A percentile compares a stretch with the other conserved stretches of the same genome.
phyloP scores from a whole-genome alignment of 2,113 vertebrate species.

The Spea bombifrons region DNA sequence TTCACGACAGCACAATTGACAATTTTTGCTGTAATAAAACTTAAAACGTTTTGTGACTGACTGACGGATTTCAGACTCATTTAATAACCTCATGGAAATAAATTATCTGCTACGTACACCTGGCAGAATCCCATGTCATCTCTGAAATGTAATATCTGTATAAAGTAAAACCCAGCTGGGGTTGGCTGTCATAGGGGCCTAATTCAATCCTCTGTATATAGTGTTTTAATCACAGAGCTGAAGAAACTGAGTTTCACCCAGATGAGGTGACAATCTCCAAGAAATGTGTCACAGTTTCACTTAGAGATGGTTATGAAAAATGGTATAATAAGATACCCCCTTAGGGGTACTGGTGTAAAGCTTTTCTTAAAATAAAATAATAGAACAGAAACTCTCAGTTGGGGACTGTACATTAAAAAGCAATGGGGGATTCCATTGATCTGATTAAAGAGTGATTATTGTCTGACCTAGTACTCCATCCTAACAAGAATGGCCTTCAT shows the following conservation, averaged over 20 bases:
- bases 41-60: neutral
- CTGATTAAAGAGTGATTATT: too few species aligned
- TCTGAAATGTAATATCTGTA: conserved; percentile 14
- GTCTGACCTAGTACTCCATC: too few species aligned
- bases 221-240: neutral
- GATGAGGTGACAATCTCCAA: conserved; percentile 6
- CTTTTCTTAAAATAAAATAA: too few species aligned
- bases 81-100: conserved; percentile 16
- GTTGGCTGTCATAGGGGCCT: neutral
- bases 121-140: conserved; percentile 13
- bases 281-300: neutral
- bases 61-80: conserved; percentile 1
- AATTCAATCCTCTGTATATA: neutral
- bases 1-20: neutral
- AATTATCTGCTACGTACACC: conserved; percentile 16
- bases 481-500: too few species aligned
- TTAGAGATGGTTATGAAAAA: too few species aligned
- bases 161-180: neutral
- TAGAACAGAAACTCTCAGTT: too few species aligned
- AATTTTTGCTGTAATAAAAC: neutral
- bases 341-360: too few species aligned
- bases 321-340: too few species aligned
- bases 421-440: too few species aligned
- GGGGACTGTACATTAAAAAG: too few species aligned
- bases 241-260: conserved; percentile 2